Evolutionary conservation across 2,888 invertebrate genomes (phyloP).

Genomic region (Oscheius sp.): DNA sequence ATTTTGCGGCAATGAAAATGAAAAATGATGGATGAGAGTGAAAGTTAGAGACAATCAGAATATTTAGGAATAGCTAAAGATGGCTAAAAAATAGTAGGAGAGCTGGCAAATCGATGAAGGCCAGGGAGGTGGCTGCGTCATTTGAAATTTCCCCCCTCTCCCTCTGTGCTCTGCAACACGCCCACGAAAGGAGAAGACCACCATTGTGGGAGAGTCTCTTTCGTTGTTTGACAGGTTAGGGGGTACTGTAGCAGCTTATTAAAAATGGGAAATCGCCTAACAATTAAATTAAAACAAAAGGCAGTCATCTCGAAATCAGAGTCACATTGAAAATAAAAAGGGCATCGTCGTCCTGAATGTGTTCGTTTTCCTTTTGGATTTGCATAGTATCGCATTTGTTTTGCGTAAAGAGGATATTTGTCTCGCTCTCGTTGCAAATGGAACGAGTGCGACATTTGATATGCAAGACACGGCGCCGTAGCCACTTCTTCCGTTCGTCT

Average conservation of each 20-base stretch:
- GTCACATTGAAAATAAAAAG: neutral
- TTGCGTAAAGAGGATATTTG: conserved; percentile 32
- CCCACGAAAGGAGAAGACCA: conserved; percentile 7
- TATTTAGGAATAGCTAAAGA: too few relatives aligned
- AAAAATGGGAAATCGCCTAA: too few relatives aligned
- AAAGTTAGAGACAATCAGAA: too few relatives aligned
- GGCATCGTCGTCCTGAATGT: neutral
- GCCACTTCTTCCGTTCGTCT: conserved; percentile 8
- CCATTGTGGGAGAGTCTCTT: neutral
- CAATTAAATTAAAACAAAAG: too few relatives aligned
- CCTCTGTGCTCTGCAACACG: conserved; percentile 17
- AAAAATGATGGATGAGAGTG: too few relatives aligned
- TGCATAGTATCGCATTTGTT: conserved; percentile 9
- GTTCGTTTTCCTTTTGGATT: neutral
- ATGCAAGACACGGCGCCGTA: conserved; percentile 23
- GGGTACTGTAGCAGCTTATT: too few relatives aligned
- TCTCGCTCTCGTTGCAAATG: conserved; percentile 4
- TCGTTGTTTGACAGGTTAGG: too few relatives aligned
- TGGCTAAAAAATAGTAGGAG: conserved; percentile 15
- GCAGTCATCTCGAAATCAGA: too few relatives aligned
- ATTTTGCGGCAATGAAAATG: too few relatives aligned
- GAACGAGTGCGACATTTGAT: conserved; percentile 30
- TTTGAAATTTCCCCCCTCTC: conserved; percentile 24
- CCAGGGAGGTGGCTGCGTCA: conserved; percentile 36
- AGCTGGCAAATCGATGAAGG: conserved; percentile 30